Conservation (phyloP, 2,888 invertebrate species). For the Ornithoptera alexandrae region DNA sequence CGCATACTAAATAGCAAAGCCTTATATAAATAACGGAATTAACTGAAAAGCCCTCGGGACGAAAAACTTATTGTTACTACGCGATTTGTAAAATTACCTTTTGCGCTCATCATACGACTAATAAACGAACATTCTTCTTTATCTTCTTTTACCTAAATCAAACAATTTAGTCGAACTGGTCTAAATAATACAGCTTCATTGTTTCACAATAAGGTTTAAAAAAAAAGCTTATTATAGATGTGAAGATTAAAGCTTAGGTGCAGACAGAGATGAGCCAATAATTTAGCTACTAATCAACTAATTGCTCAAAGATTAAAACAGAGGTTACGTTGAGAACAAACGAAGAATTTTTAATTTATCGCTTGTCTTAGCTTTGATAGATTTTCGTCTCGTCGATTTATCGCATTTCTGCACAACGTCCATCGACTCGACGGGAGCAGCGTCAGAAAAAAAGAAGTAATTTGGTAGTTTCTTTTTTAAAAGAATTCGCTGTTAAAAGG, state of each 20-base stretch:
- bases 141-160: too few species aligned
- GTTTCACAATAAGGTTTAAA: too few species aligned
- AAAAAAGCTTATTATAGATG: too few species aligned
- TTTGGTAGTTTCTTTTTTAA: neutral
- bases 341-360: conserved; percentile 23
- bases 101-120: too few species aligned
- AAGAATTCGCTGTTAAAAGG: too few species aligned
- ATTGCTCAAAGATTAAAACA: too few species aligned
- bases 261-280: too few species aligned
- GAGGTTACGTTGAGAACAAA: neutral
- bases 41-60: neutral
- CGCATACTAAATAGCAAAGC: neutral
- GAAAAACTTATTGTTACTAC: neutral
- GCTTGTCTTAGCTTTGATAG: conserved; percentile 16
- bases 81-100: neutral
- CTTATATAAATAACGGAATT: neutral
- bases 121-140: too few species aligned
- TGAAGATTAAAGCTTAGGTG: too few species aligned
- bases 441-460: neutral
- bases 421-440: neutral
- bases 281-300: too few species aligned
- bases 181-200: too few species aligned
- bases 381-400: conserved; percentile 16
- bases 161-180: too few species aligned
- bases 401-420: conserved; percentile 19